These are phyloP conservation scores for Oreohelix idahoensis DNA, from an alignment of 1,140 invertebrate species.

Conservation along the genomic window DNA sequence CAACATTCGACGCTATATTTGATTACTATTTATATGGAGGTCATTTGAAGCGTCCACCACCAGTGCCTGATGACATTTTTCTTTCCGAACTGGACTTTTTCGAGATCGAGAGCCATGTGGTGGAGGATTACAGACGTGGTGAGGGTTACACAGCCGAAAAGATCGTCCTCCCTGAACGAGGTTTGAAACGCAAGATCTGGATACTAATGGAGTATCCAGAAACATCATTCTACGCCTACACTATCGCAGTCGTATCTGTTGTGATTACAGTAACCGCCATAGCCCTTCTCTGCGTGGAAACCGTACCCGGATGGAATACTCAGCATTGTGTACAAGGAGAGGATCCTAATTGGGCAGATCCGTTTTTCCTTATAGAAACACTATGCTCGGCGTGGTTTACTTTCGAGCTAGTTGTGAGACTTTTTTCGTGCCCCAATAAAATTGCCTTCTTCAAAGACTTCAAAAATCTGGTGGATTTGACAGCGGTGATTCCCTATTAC, in stretches of 20 bases:
- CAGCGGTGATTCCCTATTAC: conserved; percentile 75
- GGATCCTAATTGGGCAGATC: conserved; percentile 61
- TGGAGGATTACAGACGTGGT: conserved; percentile 69
- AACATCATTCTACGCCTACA: conserved; percentile 68
- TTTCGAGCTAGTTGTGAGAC: conserved; percentile 73
- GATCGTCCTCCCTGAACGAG: conserved; percentile 64
- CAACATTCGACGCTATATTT: conserved; percentile 73
- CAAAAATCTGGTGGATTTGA: conserved; percentile 75
- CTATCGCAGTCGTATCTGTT: conserved; percentile 70
- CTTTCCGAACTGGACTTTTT: conserved; percentile 71
- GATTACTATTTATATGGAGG: conserved; percentile 72
- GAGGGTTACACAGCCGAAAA: conserved; percentile 71
- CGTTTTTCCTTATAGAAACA: conserved; percentile 71
- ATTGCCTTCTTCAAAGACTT: conserved; percentile 73
- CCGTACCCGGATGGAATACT: conserved; percentile 57
- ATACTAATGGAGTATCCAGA: conserved; percentile 73
- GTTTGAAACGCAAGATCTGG: conserved; percentile 67
- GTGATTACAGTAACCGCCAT: conserved; percentile 70
- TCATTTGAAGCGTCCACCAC: conserved; percentile 64
- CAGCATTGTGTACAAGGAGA: conserved; percentile 59
- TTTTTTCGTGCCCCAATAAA: conserved; percentile 73
- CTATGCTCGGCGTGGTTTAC: conserved; percentile 76
- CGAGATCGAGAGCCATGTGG: conserved; percentile 69
- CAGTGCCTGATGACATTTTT: conserved; percentile 72
- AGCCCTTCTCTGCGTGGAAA: conserved; percentile 72